Percentiles rank a stretch among this genome's conserved stretches.
Evolutionary conservation across 1,140 invertebrate species (phyloP).

Genomic region (Hetaerina americana): DNA sequence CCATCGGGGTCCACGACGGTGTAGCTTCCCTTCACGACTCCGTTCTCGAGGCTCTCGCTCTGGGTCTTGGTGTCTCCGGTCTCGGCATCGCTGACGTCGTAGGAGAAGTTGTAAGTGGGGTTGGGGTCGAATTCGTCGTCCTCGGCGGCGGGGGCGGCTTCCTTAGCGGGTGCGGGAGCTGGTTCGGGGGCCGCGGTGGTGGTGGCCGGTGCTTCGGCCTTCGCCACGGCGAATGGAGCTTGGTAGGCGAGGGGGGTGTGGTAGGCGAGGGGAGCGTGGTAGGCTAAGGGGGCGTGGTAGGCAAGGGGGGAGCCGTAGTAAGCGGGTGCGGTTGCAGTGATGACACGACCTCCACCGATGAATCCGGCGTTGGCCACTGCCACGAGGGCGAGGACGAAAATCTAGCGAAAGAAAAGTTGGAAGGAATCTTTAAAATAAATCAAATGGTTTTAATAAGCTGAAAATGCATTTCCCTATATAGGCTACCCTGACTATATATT

Average conservation of each 20-base stretch:
- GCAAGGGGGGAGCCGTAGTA: constrained; percentile 1
- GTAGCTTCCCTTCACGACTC: too few species aligned
- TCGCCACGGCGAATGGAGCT: background rate
- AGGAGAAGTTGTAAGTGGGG: background rate
- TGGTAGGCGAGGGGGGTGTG: background rate
- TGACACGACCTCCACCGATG: too few species aligned
- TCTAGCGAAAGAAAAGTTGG: too few species aligned
- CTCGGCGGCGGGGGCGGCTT: constrained; percentile 7
- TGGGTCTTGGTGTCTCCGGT: too few species aligned
- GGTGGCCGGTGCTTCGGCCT: constrained; percentile 5
- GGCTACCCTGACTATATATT: too few species aligned
- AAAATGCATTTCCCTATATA: too few species aligned
- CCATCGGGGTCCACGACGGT: too few species aligned
- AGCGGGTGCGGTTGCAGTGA: background rate
- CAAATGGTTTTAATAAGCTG: too few species aligned
- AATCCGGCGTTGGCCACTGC: background rate
- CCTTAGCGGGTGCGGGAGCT: background rate
- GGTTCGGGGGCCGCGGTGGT: background rate
- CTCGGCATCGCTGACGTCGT: constrained; percentile 7
- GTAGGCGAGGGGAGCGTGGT: background rate
- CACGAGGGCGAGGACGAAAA: too few species aligned
- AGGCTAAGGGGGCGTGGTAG: background rate
- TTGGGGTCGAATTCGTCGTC: constrained; percentile 5
- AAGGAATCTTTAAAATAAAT: too few species aligned
- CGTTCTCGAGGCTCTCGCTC: too few species aligned